Evolutionary conservation across 2,113 vertebrate species (phyloP).

Genomic region (Ageneiosus marmoratus): DNA sequence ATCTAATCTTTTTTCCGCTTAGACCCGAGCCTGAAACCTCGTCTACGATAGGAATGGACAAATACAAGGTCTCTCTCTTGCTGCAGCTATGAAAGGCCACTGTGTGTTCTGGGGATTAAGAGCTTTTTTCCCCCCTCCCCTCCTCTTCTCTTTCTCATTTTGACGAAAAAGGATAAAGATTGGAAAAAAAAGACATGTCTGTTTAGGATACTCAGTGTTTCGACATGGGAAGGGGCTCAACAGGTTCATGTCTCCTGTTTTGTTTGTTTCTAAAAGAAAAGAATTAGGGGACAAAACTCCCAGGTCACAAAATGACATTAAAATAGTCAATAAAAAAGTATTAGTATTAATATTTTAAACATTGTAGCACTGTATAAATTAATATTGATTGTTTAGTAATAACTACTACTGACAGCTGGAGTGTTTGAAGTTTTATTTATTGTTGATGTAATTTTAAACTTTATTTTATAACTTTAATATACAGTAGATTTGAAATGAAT

Average conservation of each 20-base stretch:
- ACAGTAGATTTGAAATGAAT: background rate
- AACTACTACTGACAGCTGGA: background rate
- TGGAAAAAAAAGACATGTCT: conserved; percentile 61
- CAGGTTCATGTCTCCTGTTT: conserved; percentile 39
- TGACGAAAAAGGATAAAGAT: conserved; percentile 66
- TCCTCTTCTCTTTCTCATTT: conserved; percentile 70
- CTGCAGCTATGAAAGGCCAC: conserved; percentile 79
- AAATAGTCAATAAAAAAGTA: background rate
- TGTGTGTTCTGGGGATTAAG: conserved; percentile 85
- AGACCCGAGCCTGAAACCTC: conserved; percentile 83
- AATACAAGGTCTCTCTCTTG: conserved; percentile 78
- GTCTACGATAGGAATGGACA: conserved; percentile 79
- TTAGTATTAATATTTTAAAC: background rate
- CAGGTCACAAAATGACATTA: background rate
- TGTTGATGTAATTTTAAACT: background rate
- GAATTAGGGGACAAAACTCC: background rate
- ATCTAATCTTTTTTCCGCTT: conserved; percentile 93
- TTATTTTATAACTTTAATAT: background rate
- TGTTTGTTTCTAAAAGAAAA: conserved; percentile 21
- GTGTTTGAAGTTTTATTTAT: background rate
- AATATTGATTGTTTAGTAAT: background rate
- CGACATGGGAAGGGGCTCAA: conserved; percentile 39
- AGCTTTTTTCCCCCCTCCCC: conserved; percentile 43
- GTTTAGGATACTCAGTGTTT: conserved; percentile 52
- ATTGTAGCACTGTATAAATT: no score